phyloP scores from a whole-genome alignment of 2,113 vertebrate species.

The Anolis sagrei region DNA sequence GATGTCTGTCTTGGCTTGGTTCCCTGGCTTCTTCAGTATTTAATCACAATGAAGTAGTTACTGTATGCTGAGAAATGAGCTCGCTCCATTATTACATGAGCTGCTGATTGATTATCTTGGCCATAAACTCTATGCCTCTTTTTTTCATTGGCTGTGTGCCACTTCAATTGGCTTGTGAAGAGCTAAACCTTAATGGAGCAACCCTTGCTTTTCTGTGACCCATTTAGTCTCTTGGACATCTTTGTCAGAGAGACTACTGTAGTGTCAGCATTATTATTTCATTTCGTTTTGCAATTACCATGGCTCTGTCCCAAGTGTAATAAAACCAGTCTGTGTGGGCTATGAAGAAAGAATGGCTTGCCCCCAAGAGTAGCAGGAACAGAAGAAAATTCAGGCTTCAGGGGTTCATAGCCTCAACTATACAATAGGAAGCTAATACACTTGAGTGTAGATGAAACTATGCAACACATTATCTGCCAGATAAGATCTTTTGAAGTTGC shows the following conservation, averaged over 20 bases:
- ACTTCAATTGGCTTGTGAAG: background rate
- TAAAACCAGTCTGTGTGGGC: background rate
- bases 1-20: background rate
- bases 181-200: background rate
- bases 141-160: background rate
- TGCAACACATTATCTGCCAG: background rate
- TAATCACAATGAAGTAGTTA: background rate
- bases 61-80: background rate
- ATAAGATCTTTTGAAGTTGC: background rate
- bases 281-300: background rate
- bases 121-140: background rate
- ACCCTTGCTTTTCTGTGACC: background rate
- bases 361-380: background rate
- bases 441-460: background rate
- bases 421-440: background rate
- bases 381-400: background rate
- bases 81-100: background rate
- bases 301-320: background rate
- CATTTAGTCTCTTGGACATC: background rate
- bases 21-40: background rate
- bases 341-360: background rate
- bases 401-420: background rate
- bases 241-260: background rate
- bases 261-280: too few species aligned
- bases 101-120: background rate